Evolutionary conservation across 2,888 invertebrate genomes (phyloP).

Genomic region (Lathronympha strigana): DNA sequence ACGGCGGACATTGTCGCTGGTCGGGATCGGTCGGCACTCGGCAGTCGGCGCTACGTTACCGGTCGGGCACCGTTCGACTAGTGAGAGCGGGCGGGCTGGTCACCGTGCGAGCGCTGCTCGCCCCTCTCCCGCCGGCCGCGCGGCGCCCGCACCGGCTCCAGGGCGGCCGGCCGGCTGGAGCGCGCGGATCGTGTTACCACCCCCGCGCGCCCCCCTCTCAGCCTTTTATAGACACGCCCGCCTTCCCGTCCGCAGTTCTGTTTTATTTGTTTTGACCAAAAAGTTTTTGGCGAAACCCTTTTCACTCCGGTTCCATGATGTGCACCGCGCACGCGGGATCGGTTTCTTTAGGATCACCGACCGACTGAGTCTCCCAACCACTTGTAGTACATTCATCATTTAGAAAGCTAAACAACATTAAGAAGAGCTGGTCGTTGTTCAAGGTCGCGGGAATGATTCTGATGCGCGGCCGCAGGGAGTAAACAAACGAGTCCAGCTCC

Average conservation of each 20-base stretch:
- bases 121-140: constrained; percentile 49
- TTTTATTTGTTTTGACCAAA: constrained; percentile 83
- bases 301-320: constrained; percentile 28
- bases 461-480: constrained; percentile 28
- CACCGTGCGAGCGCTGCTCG: constrained; percentile 67
- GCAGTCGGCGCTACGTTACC: constrained; percentile 84
- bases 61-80: constrained; percentile 85
- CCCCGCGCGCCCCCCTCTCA: constrained; percentile 83
- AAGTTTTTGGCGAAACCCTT: constrained; percentile 73
- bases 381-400: constrained; percentile 33
- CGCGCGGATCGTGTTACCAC: constrained; percentile 83
- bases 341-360: constrained; percentile 16
- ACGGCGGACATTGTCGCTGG: constrained; percentile 89
- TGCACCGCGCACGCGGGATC: constrained; percentile 20
- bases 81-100: constrained; percentile 77
- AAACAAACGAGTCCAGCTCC: constrained; percentile 56
- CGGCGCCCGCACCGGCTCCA: constrained; percentile 64
- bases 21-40: constrained; percentile 83
- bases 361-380: constrained; percentile 6
- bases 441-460: constrained; percentile 36
- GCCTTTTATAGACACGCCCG: constrained; percentile 84
- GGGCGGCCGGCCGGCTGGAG: constrained; percentile 81
- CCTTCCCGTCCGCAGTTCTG: constrained; percentile 70
- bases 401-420: constrained; percentile 30
- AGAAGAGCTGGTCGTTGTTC: constrained; percentile 24